Evolutionary conservation across 2,797 vertebrate genomes (phyloP), one percentile per base, ranked within the genome.

Genomic region (Phoxinus dragarum): DNA sequence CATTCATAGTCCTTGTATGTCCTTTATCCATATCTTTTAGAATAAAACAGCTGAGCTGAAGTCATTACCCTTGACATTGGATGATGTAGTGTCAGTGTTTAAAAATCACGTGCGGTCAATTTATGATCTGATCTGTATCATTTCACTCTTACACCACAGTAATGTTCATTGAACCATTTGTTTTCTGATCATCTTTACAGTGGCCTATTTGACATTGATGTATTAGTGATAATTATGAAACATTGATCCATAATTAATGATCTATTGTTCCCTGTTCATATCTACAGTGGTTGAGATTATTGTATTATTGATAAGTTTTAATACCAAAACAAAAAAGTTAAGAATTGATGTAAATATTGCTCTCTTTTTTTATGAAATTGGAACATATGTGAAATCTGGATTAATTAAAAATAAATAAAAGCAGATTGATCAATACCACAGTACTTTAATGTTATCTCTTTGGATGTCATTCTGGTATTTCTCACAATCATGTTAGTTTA

Each of bases 301-400:
- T 80, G 79, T 54, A 69, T 68, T 52, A 68, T 49, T 67, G 44
- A 67, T 69, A 1, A 21, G 40, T 71, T 84, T 61, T 84, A 84
- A 84, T 47, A 44, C 52, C 67, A 69, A 54, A 84, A 42, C 38
- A 56, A 16, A 77, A 75, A 54, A 16, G 56, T 74, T 44, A 71
- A 38, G 23, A 38, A 44, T 44, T 71, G 16, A 71, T 84, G 75
- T 79, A 84, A 54, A 77, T 84, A 78, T 71, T 47, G 67, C 52
- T 77, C 34, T 84, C 1, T 47, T 78, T 78, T 54, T 84, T 47
- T 47, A 42, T 44, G 40, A 36, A 79, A 47, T 84, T 47, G 52
- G 31, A 49, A 69, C 64, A 47, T 44, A 64, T 82, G 27, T 73
- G 19, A 34, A 82, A 47, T 84, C n/a, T 84, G 64, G 74, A 78